phyloP scores from a whole-genome alignment of 2,888 invertebrate species.

The Lepidochrysops patricia region DNA sequence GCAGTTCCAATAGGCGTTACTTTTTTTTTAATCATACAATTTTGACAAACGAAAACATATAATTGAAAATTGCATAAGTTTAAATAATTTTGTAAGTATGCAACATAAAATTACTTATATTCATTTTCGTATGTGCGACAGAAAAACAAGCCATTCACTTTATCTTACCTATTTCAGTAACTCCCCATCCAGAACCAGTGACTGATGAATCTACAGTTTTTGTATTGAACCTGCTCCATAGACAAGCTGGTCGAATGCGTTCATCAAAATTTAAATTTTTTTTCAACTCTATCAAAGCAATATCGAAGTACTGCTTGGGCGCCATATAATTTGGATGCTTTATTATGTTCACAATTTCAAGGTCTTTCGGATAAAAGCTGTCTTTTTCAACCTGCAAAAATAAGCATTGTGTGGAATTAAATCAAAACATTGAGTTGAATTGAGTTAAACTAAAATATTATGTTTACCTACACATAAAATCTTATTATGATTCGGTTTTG shows the following conservation, averaged over 20 bases:
- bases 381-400: neutral
- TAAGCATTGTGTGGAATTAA: neutral
- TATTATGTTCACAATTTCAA: neutral
- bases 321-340: conserved; percentile 21
- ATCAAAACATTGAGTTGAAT: too few relatives aligned
- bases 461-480: too few relatives aligned
- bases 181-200: conserved; percentile 30
- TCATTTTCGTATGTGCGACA: neutral
- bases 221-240: conserved; percentile 25
- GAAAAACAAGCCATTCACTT: neutral
- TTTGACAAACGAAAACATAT: too few relatives aligned
- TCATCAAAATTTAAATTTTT: conserved; percentile 21
- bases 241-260: conserved; percentile 29
- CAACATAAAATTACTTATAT: neutral
- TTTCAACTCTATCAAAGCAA: conserved; percentile 30
- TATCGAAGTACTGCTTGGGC: conserved; percentile 30
- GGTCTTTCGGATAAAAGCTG: neutral
- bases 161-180: conserved; percentile 27
- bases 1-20: neutral
- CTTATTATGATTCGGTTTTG: too few relatives aligned
- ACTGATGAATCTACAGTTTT: conserved; percentile 21
- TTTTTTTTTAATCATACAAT: too few relatives aligned
- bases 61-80: too few relatives aligned
- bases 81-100: neutral
- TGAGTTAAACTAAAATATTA: too few relatives aligned